These are phyloP conservation scores for Sebastes variabilis DNA, from an alignment of 2,797 vertebrate species.

Conservation along the genomic window DNA sequence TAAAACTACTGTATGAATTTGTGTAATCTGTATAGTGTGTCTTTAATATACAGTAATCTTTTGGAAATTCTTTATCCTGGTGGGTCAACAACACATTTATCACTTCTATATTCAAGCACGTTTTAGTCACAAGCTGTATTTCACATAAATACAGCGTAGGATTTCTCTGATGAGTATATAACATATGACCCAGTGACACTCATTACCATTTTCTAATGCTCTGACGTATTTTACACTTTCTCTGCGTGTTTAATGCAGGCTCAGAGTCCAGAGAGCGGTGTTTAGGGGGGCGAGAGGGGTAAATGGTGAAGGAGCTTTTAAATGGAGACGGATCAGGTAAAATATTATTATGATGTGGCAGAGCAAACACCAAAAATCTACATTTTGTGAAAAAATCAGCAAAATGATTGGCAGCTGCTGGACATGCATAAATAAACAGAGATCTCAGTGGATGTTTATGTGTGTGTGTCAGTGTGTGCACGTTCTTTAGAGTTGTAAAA, in stretches of 20 bases:
- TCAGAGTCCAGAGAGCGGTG: slow-evolving; percentile 12
- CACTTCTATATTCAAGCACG: not conserved
- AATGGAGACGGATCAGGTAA: slow-evolving; percentile 44
- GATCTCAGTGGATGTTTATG: slow-evolving; percentile 39
- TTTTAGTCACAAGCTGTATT: slow-evolving; percentile 12
- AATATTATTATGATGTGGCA: slow-evolving; percentile 54
- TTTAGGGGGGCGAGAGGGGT: not conserved
- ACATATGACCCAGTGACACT: slow-evolving; percentile 11
- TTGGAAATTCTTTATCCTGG: not conserved
- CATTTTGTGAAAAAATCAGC: slow-evolving; percentile 23
- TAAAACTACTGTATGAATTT: not conserved
- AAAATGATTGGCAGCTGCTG: slow-evolving; percentile 73
- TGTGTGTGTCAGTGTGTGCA: slow-evolving; percentile 22
- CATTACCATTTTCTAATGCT: slow-evolving; percentile 7
- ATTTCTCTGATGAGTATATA: not conserved
- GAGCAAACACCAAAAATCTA: slow-evolving; percentile 53
- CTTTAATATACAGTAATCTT: not conserved
- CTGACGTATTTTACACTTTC: slow-evolving; percentile 12
- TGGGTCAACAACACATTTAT: not conserved
- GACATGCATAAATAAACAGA: slow-evolving; percentile 66
- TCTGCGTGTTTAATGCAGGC: slow-evolving; percentile 1
- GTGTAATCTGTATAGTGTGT: not conserved
- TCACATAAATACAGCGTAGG: slow-evolving; percentile 5
- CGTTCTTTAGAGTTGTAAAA: not conserved
- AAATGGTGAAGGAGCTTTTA: slow-evolving; percentile 32